phyloP scores from a whole-genome alignment of 2,113 vertebrate genomes.

The Azemiops feae region DNA sequence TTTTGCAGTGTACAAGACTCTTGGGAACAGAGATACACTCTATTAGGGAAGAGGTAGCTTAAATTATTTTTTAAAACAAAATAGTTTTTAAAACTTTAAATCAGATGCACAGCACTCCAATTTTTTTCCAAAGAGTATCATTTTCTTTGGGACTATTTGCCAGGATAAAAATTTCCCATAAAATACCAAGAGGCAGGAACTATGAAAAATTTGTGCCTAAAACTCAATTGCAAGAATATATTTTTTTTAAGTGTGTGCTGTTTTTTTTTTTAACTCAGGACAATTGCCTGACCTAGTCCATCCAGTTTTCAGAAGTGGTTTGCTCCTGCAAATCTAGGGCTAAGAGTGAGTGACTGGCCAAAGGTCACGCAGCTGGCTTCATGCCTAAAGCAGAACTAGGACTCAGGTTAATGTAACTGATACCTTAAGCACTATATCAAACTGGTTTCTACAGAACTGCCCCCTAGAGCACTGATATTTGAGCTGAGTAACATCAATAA shows the following conservation, averaged over 20 bases:
- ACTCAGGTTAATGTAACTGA: background rate
- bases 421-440: background rate
- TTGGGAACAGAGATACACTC: background rate
- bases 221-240: background rate
- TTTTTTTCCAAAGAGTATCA: background rate
- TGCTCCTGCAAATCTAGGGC: background rate
- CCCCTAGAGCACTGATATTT: background rate
- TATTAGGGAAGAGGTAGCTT: background rate
- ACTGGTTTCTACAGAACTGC: background rate
- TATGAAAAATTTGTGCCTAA: background rate
- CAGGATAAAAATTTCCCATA: background rate
- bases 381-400: background rate
- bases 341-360: background rate
- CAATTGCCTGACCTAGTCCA: background rate
- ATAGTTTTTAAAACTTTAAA: background rate
- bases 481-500: background rate
- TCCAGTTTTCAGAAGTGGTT: background rate
- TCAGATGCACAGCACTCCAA: background rate
- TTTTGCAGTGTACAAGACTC: background rate
- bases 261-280: rapidly evolving
- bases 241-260: background rate
- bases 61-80: background rate
- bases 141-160: background rate
- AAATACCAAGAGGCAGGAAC: background rate
- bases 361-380: background rate